Evolutionary conservation across 2,113 vertebrate genomes (phyloP).

Genomic region (Argyrosomus japonicus): DNA sequence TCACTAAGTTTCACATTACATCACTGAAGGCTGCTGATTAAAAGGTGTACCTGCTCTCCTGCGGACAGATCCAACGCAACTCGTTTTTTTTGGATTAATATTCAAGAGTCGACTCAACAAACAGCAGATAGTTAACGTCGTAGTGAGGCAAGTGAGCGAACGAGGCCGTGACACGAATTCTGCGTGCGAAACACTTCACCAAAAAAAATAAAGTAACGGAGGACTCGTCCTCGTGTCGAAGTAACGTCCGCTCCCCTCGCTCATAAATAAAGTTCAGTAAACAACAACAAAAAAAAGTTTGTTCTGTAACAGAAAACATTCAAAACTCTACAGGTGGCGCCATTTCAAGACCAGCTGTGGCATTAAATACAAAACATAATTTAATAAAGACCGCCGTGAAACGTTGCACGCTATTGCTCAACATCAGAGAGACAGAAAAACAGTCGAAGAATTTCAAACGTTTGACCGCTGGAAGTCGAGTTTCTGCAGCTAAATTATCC

Average conservation of each 20-base stretch:
- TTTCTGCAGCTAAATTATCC: too few relatives aligned
- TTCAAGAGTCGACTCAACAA: conserved; percentile 28
- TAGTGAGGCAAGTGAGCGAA: conserved; percentile 50
- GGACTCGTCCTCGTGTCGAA: conserved; percentile 25
- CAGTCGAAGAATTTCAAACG: neutral
- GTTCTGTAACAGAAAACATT: conserved; percentile 69
- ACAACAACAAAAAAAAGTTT: conserved; percentile 16
- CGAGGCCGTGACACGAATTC: conserved; percentile 29
- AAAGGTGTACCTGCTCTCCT: conserved; percentile 24
- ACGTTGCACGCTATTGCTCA: conserved; percentile 35
- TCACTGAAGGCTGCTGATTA: conserved; percentile 41
- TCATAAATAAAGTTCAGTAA: conserved; percentile 73
- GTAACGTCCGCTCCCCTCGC: conserved; percentile 33
- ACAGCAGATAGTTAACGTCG: conserved; percentile 46
- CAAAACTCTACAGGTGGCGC: conserved; percentile 42
- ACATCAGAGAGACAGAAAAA: conserved; percentile 1
- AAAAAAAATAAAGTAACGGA: conserved; percentile 29
- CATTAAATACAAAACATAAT: conserved; percentile 55
- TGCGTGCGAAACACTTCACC: conserved; percentile 54
- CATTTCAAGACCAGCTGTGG: conserved; percentile 61
- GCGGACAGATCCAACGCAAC: neutral
- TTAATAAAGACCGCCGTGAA: neutral
- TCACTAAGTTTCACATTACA: conserved; percentile 65
- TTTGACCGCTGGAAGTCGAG: neutral
- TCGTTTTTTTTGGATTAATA: conserved; percentile 29